Percentiles rank a stretch among this genome's conserved stretches.
These are phyloP conservation scores for Trachemys scripta DNA, from an alignment of 2,113 vertebrate genomes.

Conservation along the genomic window DNA sequence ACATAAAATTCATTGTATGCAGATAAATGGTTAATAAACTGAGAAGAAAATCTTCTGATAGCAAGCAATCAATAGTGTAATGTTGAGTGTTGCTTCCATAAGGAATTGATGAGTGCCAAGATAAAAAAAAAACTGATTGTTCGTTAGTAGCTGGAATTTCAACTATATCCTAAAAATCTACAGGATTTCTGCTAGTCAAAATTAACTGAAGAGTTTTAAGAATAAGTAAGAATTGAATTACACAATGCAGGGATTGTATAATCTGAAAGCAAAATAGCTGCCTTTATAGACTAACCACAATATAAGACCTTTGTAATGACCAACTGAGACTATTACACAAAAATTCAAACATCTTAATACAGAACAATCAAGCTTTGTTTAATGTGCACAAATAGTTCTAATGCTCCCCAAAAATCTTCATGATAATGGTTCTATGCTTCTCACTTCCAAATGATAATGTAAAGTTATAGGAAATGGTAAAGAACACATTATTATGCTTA, in stretches of 20 bases:
- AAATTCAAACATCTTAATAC: too few species aligned
- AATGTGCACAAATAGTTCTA: neutral
- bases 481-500: neutral
- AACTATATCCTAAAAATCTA: slow-evolving; percentile 7
- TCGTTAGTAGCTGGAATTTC: neutral
- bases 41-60: slow-evolving; percentile 9
- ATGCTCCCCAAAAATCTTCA: neutral
- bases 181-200: neutral
- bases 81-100: slow-evolving; percentile 44
- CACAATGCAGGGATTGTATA: neutral
- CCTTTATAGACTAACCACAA: neutral
- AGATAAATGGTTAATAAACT: slow-evolving; percentile 4
- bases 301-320: too few species aligned
- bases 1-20: neutral
- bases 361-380: too few species aligned
- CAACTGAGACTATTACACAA: too few species aligned
- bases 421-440: too few species aligned
- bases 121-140: slow-evolving; percentile 27
- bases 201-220: neutral
- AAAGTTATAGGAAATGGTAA: neutral
- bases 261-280: neutral
- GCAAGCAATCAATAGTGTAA: neutral
- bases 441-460: too few species aligned
- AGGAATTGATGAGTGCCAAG: neutral
- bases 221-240: neutral